Evolutionary conservation across 2,888 invertebrate species (phyloP).

Genomic region (Melolontha melolontha): DNA sequence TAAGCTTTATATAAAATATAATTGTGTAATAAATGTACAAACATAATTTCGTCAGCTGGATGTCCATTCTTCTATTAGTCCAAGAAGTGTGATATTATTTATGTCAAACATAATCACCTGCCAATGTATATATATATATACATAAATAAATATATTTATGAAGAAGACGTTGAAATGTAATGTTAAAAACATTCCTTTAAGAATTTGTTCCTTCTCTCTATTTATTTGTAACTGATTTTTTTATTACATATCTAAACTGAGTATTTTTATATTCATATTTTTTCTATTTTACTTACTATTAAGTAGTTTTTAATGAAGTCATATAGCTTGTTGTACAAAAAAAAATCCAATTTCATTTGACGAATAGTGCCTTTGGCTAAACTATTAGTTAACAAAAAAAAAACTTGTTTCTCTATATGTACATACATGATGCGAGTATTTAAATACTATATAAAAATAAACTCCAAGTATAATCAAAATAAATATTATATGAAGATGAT

Average conservation of each 20-base stretch:
- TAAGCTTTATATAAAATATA: constrained; percentile 32
- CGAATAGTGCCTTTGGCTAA: constrained; percentile 45
- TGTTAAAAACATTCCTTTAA: constrained; percentile 37
- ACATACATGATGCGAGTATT: constrained; percentile 27
- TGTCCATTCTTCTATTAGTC: constrained; percentile 41
- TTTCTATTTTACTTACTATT: constrained; percentile 32
- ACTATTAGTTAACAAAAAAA: constrained; percentile 35
- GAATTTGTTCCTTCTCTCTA: constrained; percentile 34
- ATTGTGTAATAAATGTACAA: constrained; percentile 31
- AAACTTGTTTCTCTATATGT: constrained; percentile 25
- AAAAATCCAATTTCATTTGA: constrained; percentile 36
- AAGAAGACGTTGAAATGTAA: constrained; percentile 26
- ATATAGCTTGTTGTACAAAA: constrained; percentile 34
- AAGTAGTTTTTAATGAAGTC: constrained; percentile 36
- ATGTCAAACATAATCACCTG: constrained; percentile 49
- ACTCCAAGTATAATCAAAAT: constrained; percentile 35
- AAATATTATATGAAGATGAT: constrained; percentile 21
- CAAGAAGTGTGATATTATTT: constrained; percentile 49
- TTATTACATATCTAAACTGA: constrained; percentile 38
- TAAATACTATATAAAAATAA: constrained; percentile 25
- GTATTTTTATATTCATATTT: constrained; percentile 40
- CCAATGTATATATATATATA: constrained; percentile 41
- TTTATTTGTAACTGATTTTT: constrained; percentile 36
- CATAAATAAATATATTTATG: constrained; percentile 30
- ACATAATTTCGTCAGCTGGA: constrained; percentile 32